These are phyloP conservation scores for Halichoerus grypus DNA, from an alignment of 2,113 vertebrate genomes.

Conservation along the genomic window DNA sequence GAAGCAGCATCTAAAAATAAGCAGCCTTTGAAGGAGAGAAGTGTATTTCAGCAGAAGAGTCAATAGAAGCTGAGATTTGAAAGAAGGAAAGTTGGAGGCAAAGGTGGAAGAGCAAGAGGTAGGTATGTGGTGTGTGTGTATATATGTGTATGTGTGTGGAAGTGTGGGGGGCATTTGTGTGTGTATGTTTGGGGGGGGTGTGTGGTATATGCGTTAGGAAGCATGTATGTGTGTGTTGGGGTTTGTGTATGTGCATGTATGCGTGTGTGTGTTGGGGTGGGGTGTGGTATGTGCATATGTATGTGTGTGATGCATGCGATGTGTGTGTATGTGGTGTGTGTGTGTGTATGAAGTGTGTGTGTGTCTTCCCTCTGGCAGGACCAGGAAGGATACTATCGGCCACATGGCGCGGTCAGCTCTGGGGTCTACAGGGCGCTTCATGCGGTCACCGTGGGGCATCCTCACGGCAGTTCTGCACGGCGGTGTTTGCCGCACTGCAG, in stretches of 20 bases:
- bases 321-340: background rate
- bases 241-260: too few species aligned
- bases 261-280: too few species aligned
- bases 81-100: background rate
- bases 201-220: background rate
- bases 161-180: background rate
- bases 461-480: accelerated
- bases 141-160: too few species aligned
- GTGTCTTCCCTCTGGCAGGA: background rate
- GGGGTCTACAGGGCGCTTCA: background rate
- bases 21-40: background rate
- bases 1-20: background rate
- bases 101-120: background rate
- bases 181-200: background rate
- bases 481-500: background rate
- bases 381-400: background rate
- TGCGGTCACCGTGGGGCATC: accelerated
- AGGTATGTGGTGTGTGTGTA: background rate
- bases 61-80: background rate
- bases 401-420: background rate
- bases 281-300: background rate
- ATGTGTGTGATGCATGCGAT: background rate
- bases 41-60: background rate
- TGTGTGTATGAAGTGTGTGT: background rate
- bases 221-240: background rate